Evolutionary conservation across 2,888 invertebrate species (phyloP).

Genomic region (Melinopterus prodromus): DNA sequence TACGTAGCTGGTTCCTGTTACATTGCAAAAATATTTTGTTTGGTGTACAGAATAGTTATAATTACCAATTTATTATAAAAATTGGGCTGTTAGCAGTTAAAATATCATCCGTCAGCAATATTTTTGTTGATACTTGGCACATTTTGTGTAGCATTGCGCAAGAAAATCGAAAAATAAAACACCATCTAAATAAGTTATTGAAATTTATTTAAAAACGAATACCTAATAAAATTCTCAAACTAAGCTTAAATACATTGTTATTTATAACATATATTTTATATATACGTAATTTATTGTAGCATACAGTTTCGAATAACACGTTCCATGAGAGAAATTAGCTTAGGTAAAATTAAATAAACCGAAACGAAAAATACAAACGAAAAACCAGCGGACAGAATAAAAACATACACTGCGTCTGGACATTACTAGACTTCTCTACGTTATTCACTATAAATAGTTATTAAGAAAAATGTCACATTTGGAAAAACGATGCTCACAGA

Average conservation of each 20-base stretch:
- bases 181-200: slow-evolving; percentile 40
- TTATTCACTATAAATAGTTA: slow-evolving; percentile 12
- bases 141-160: not conserved
- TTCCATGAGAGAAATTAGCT: slow-evolving; percentile 6
- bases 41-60: too few relatives aligned
- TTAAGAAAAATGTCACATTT: slow-evolving; percentile 14
- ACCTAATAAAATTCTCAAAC: slow-evolving; percentile 31
- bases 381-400: slow-evolving; percentile 13
- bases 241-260: slow-evolving; percentile 33
- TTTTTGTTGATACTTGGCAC: too few relatives aligned
- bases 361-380: slow-evolving; percentile 5
- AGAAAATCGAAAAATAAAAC: slow-evolving; percentile 24
- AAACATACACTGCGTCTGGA: not conserved
- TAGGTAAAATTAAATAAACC: slow-evolving; percentile 13
- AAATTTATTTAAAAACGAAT: slow-evolving; percentile 46
- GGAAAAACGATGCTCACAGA: slow-evolving; percentile 12
- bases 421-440: not conserved
- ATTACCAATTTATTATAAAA: too few relatives aligned
- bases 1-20: too few relatives aligned
- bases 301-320: slow-evolving; percentile 23
- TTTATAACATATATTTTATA: slow-evolving; percentile 26
- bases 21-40: too few relatives aligned
- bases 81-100: too few relatives aligned
- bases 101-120: too few relatives aligned
- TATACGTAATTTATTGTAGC: slow-evolving; percentile 25